phyloP scores from a whole-genome alignment of 2,113 vertebrate genomes.

The Nothobranchius kuhntae region DNA sequence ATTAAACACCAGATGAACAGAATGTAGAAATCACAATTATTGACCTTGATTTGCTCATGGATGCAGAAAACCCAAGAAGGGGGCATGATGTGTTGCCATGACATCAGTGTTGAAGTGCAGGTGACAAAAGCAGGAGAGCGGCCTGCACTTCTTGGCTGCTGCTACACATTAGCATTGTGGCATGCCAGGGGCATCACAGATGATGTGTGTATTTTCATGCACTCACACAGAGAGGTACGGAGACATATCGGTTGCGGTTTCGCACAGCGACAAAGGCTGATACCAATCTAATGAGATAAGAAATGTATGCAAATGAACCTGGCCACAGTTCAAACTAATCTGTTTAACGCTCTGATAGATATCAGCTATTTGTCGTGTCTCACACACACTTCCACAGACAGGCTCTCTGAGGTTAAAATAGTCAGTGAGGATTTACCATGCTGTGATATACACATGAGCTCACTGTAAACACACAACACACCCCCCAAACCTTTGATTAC shows the following conservation, averaged over 20 bases:
- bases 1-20: slow-evolving; percentile 23
- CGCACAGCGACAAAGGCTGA: slow-evolving; percentile 74
- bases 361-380: slow-evolving; percentile 75
- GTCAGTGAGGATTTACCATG: slow-evolving; percentile 54
- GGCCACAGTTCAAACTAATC: slow-evolving; percentile 81
- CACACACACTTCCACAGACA: slow-evolving; percentile 40
- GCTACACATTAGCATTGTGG: slow-evolving; percentile 62
- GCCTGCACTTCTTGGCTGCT: slow-evolving; percentile 58
- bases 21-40: slow-evolving; percentile 50
- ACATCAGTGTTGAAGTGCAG: slow-evolving; percentile 46
- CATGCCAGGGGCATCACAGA: slow-evolving; percentile 65
- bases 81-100: slow-evolving; percentile 51
- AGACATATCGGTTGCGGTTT: slow-evolving; percentile 74
- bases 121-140: slow-evolving; percentile 61
- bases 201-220: slow-evolving; percentile 34
- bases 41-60: slow-evolving; percentile 70
- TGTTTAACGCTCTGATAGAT: slow-evolving; percentile 79
- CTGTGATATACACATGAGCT: slow-evolving; percentile 31
- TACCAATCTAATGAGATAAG: slow-evolving; percentile 84
- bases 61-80: slow-evolving; percentile 47
- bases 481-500: slow-evolving; percentile 25
- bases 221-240: slow-evolving; percentile 53
- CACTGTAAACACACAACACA: slow-evolving; percentile 1
- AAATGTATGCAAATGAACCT: slow-evolving; percentile 82
- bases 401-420: slow-evolving; percentile 55